Evolutionary conservation across 2,888 invertebrate genomes (phyloP).

Genomic region (Pollenia griseotomentosa): DNA sequence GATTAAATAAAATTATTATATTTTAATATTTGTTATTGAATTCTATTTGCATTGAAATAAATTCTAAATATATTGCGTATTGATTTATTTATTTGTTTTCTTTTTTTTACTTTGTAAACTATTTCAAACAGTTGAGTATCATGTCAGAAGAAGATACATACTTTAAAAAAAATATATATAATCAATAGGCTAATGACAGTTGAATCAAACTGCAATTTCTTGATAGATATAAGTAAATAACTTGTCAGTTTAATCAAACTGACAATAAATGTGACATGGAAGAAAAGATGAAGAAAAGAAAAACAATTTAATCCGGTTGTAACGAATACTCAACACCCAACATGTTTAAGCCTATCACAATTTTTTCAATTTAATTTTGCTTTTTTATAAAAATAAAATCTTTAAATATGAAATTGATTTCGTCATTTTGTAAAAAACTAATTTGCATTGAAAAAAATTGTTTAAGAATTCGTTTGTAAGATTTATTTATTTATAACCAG

Average conservation of each 20-base stretch:
- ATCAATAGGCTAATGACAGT: conserved; percentile 51
- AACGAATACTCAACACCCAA: too few relatives aligned
- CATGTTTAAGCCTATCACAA: too few relatives aligned
- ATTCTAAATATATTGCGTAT: conserved; percentile 19
- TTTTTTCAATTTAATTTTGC: too few relatives aligned
- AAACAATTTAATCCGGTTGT: too few relatives aligned
- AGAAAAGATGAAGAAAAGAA: neutral
- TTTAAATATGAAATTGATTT: too few relatives aligned
- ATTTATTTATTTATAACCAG: too few relatives aligned
- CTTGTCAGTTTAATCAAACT: neutral
- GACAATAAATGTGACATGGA: conserved; percentile 22
- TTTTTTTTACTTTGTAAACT: neutral
- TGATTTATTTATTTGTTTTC: conserved; percentile 34
- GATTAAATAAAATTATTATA: too few relatives aligned
- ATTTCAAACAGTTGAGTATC: conserved; percentile 41
- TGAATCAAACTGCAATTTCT: conserved; percentile 24
- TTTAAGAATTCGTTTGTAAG: too few relatives aligned
- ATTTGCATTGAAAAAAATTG: too few relatives aligned
- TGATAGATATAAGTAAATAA: conserved; percentile 12
- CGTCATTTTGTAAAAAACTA: too few relatives aligned
- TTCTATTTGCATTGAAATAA: neutral
- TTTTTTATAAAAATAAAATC: too few relatives aligned
- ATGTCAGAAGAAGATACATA: neutral
- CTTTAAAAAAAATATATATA: neutral
- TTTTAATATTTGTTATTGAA: too few relatives aligned